Evolutionary conservation across 1,140 invertebrate genomes (phyloP), one percentile per base, ranked within the genome.

Genomic region (Nephotettix cincticeps): DNA sequence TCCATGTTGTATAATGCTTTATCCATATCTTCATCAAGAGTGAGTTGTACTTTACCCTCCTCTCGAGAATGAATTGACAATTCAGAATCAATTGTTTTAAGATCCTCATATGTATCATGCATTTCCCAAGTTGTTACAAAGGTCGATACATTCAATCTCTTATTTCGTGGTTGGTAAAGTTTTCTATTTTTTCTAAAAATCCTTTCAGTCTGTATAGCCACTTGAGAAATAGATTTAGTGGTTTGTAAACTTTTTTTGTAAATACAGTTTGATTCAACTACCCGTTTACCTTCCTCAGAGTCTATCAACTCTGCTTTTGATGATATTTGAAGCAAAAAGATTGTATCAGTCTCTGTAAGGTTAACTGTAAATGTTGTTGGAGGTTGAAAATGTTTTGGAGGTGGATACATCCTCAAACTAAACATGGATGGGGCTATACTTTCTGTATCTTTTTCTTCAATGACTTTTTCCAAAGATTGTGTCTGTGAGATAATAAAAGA

Each of bases 111-210:
- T 11, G 54, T 69, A 29, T 69, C 68, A 23, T 56, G 32, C 6
- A 56, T 56, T n/a, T 69, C 68, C 68, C 68, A 69, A 19, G 29
- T 28, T 1, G 68, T 1, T 4, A 51, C 47, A 28, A 54, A 69
- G 0, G 68, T 21, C 4, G 40, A 1, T 11, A 29, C 29, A 21
- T 69, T 69, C 17, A 14, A 11, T 32, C 63, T 29, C 0, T 19
- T 14, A 1, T 1, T 45, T 13, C n/a, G 1, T 1, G 45, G 19
- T 17, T 29, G 9, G 47, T 11, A 21, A 19, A 54, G 47, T 11
- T 29, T 17, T 19, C 17, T 27, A 2, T 58, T 36, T 2, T 54
- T 69, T 28, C 11, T 19, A 9, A 54, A 23, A 9, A 30, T 45
- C 11, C 17, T n/a, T 25, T 27, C 6, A 11, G 68, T 56, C 9